Conservation (phyloP, 2,888 invertebrate species). For the Andrena haemorrhoa region DNA sequence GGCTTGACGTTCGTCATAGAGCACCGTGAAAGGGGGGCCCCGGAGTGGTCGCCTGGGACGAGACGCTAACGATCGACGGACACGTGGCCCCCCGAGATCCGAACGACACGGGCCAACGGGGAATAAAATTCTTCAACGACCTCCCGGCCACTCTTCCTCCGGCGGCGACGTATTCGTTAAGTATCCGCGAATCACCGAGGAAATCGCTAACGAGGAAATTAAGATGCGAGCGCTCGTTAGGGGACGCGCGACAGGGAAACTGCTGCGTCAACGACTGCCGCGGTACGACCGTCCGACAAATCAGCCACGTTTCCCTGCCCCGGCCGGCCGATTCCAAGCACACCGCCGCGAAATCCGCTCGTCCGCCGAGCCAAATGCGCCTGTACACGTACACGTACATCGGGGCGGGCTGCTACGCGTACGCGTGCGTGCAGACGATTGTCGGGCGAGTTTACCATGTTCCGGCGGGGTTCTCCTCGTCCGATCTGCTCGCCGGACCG, state of each 20-base stretch:
- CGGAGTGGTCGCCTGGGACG: background rate
- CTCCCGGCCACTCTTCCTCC: background rate
- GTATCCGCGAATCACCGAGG: constrained; percentile 5
- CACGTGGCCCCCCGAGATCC: background rate
- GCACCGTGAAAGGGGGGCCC: background rate
- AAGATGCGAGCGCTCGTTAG: constrained; percentile 4
- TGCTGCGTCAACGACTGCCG: background rate
- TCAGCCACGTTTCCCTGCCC: background rate
- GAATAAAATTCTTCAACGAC: background rate
- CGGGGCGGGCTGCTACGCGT: background rate
- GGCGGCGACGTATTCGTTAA: constrained; percentile 3
- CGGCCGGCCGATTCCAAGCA: background rate
- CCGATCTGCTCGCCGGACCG: constrained; percentile 20
- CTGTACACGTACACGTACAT: no score
- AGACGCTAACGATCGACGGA: constrained; percentile 9
- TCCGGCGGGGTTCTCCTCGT: constrained; percentile 28
- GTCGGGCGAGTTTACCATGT: constrained; percentile 53
- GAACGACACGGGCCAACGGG: constrained; percentile 5
- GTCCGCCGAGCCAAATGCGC: background rate
- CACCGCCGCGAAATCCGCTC: constrained; percentile 1
- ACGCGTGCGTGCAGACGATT: constrained; percentile 54
- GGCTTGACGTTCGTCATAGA: constrained; percentile 32
- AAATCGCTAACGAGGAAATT: constrained; percentile 11
- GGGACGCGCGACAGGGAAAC: background rate
- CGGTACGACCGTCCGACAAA: background rate